A percentile compares a stretch with the other conserved stretches of the same genome.
Evolutionary conservation across 2,888 invertebrate genomes (phyloP).

Genomic region (Caenorhabditis sp.): DNA sequence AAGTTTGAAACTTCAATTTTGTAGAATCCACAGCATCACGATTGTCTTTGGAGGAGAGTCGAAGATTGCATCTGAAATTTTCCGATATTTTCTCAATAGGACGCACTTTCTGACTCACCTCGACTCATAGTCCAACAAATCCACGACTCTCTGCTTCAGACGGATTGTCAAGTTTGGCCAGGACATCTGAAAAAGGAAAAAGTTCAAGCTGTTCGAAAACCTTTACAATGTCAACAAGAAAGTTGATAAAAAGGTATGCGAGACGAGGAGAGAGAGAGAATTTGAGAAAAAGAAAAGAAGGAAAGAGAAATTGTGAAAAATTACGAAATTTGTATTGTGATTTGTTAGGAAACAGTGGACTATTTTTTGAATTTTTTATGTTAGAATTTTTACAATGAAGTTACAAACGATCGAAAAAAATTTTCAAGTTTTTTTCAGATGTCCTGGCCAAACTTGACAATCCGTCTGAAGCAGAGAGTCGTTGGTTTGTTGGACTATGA

Average conservation of each 20-base stretch:
- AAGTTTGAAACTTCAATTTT: background rate
- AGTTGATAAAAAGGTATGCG: no score
- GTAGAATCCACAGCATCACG: background rate
- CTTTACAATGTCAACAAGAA: no score
- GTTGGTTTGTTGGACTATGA: background rate
- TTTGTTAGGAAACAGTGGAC: no score
- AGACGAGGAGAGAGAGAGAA: no score
- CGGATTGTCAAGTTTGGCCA: conserved; percentile 19
- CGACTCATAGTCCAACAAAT: background rate
- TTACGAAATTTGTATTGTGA: no score
- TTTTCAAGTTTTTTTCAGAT: background rate
- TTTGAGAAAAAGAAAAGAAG: no score
- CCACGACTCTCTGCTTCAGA: conserved; percentile 4
- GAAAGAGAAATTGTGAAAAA: no score
- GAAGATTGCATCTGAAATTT: background rate
- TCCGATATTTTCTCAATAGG: background rate
- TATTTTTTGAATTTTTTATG: no score
- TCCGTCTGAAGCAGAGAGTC: conserved; percentile 9
- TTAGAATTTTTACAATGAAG: no score
- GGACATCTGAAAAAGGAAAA: conserved; percentile 12
- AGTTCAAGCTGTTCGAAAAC: no score
- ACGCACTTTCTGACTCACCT: background rate
- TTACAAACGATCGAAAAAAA: background rate
- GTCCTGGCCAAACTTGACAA: conserved; percentile 17
- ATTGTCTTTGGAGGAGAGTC: background rate